Conservation (phyloP, 1,140 invertebrate species). For the Aphelinus atriplicis region DNA sequence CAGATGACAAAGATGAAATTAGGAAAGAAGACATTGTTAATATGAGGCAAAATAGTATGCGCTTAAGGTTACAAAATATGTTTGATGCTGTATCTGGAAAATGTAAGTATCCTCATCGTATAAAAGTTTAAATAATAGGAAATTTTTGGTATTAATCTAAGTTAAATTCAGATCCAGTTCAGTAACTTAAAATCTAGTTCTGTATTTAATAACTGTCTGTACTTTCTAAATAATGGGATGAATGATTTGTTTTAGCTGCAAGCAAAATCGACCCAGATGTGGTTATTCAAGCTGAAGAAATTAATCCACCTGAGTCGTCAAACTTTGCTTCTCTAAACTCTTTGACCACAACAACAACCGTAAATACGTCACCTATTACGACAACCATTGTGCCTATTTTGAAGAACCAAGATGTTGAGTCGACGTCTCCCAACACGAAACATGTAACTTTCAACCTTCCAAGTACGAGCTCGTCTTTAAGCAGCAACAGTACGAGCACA, state of each 20-base stretch:
- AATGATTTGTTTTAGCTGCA: conserved; percentile 42
- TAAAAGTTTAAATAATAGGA: neutral
- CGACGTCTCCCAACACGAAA: conserved; percentile 41
- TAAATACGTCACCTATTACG: conserved; percentile 59
- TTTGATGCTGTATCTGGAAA: conserved; percentile 65
- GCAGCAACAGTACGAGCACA: neutral
- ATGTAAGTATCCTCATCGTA: conserved; percentile 47
- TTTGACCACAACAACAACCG: conserved; percentile 54
- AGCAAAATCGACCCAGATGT: conserved; percentile 60
- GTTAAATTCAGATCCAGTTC: no score
- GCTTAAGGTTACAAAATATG: conserved; percentile 60
- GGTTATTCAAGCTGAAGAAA: conserved; percentile 60
- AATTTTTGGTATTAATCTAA: neutral
- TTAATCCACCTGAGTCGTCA: conserved; percentile 40
- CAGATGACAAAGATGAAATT: conserved; percentile 59
- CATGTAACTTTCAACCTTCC: conserved; percentile 53
- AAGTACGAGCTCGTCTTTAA: neutral
- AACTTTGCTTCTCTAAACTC: conserved; percentile 50
- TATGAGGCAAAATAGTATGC: conserved; percentile 63
- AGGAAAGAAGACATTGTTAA: conserved; percentile 59
- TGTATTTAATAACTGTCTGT: conserved; percentile 11
- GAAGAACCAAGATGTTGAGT: conserved; percentile 38
- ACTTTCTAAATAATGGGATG: conserved; percentile 9
- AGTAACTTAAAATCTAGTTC: no score
- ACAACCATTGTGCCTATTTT: conserved; percentile 54